These are phyloP conservation scores for Eupithecia subfuscata DNA, from an alignment of 2,888 invertebrate species.

Conservation along the genomic window DNA sequence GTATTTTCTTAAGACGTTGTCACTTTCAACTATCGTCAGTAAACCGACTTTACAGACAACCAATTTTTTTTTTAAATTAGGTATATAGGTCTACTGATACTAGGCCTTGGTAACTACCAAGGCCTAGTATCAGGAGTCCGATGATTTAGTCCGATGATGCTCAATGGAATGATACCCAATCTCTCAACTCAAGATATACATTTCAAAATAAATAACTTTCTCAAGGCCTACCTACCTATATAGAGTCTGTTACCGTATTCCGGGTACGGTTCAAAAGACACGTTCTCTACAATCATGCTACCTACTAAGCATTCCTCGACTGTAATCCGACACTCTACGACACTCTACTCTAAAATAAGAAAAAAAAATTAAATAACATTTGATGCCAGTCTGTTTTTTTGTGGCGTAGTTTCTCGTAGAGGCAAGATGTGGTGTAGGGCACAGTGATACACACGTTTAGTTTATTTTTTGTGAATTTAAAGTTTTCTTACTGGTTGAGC, in stretches of 20 bases:
- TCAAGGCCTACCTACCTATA: neutral
- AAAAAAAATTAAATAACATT: conserved; percentile 70
- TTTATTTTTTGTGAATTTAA: neutral
- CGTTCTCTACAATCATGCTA: conserved; percentile 54
- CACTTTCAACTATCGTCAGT: no score
- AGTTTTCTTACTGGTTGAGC: neutral
- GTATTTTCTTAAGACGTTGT: no score
- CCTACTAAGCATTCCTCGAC: conserved; percentile 72
- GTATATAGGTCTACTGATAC: no score
- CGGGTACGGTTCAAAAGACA: conserved; percentile 51
- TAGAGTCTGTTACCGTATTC: conserved; percentile 28
- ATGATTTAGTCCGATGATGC: no score
- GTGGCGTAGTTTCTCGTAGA: conserved; percentile 40
- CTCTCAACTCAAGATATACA: neutral
- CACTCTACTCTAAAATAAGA: conserved; percentile 52
- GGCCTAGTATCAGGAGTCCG: no score
- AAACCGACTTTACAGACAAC: no score
- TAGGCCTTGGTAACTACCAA: no score
- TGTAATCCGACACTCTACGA: conserved; percentile 73
- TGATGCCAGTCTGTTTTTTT: conserved; percentile 68
- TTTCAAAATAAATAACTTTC: conserved; percentile 1
- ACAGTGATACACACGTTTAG: neutral
- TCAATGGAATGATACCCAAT: neutral
- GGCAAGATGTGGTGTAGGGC: conserved; percentile 29
- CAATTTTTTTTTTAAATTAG: no score